Percentiles rank a stretch among this genome's conserved stretches.
These are phyloP conservation scores for Hypena proboscidalis DNA, from an alignment of 2,888 invertebrate genomes.

Conservation along the genomic window DNA sequence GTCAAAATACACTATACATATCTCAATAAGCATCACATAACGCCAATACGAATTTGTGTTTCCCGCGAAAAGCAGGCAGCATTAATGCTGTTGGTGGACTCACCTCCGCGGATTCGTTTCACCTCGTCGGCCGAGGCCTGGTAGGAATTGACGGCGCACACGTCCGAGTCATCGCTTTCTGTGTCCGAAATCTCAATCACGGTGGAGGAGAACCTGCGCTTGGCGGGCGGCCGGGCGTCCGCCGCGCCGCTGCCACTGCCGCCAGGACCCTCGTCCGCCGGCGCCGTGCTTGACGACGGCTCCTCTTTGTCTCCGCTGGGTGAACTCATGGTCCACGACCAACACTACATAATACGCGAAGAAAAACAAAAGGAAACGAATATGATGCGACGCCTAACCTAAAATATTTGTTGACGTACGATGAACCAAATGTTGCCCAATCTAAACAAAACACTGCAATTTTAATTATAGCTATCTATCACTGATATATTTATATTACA, in stretches of 20 bases:
- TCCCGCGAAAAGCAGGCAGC: conserved; percentile 62
- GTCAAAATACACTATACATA: no score
- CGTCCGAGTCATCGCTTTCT: conserved; percentile 80
- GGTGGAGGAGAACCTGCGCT: conserved; percentile 64
- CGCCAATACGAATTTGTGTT: conserved; percentile 44
- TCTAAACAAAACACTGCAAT: no score
- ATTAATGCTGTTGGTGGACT: conserved; percentile 37
- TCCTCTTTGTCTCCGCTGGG: conserved; percentile 71
- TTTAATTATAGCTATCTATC: no score
- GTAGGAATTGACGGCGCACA: conserved; percentile 81
- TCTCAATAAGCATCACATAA: conserved; percentile 10
- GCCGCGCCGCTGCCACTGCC: conserved; percentile 47
- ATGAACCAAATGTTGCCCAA: conserved; percentile 11
- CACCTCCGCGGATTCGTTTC: conserved; percentile 79
- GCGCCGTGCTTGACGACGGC: conserved; percentile 62
- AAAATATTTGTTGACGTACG: conserved; percentile 70
- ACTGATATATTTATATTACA: no score
- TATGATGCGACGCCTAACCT: conserved; percentile 79
- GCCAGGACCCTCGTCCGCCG: conserved; percentile 48
- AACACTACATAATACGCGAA: conserved; percentile 76
- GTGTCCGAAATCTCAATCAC: conserved; percentile 81
- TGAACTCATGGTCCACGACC: conserved; percentile 70
- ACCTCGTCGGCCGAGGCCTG: conserved; percentile 81
- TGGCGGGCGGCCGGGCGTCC: conserved; percentile 69
- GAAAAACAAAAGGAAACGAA: conserved; percentile 71